Evolutionary conservation across 1,140 invertebrate species (phyloP).

Genomic region (Gerris buenoi): DNA sequence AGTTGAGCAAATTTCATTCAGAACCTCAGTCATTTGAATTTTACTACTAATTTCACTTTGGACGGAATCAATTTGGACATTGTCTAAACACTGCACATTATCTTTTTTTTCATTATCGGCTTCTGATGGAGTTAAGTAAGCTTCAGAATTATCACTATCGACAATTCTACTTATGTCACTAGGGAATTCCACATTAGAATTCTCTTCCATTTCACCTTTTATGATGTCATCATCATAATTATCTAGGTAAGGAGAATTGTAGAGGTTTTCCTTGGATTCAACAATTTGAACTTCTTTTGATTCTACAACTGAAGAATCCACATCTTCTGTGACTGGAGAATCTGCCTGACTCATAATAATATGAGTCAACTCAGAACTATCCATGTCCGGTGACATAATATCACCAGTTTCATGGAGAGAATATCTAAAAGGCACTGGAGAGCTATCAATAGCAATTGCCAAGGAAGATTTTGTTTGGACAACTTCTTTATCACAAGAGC

Average conservation of each 20-base stretch:
- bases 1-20: slow-evolving; percentile 7
- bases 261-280: not conserved
- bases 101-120: slow-evolving; percentile 27
- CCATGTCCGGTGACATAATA: slow-evolving; percentile 8
- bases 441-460: slow-evolving; percentile 6
- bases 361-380: not conserved
- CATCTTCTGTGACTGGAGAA: not conserved
- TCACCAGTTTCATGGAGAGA: slow-evolving; percentile 14
- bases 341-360: not conserved
- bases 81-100: slow-evolving; percentile 19
- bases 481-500: too few relatives aligned
- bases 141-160: slow-evolving; percentile 41
- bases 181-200: slow-evolving; percentile 9
- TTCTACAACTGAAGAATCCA: not conserved
- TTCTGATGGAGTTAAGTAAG: slow-evolving; percentile 43
- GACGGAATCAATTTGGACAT: slow-evolving; percentile 20
- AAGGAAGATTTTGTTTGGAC: not conserved
- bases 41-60: slow-evolving; percentile 9
- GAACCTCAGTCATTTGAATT: not conserved
- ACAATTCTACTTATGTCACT: slow-evolving; percentile 22
- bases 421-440: slow-evolving; percentile 10
- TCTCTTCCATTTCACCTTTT: slow-evolving; percentile 15
- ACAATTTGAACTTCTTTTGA: not conserved
- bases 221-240: slow-evolving; percentile 10
- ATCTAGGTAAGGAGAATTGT: not conserved